These are phyloP conservation scores for Cyanoderma ruficeps DNA, from an alignment of 2,113 vertebrate species.

Conservation along the genomic window DNA sequence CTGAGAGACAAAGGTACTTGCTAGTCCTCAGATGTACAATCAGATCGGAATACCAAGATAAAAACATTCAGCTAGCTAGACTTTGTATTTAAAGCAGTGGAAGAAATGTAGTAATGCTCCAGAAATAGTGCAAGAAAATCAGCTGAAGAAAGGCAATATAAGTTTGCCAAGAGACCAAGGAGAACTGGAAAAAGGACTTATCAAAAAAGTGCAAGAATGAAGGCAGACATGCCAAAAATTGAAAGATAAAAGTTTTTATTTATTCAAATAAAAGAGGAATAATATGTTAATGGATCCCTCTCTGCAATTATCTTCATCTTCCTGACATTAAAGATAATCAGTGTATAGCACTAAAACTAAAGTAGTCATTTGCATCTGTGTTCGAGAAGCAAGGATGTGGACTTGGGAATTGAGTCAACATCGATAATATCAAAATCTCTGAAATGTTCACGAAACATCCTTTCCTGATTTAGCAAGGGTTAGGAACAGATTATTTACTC, in stretches of 20 bases:
- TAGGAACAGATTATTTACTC: not conserved
- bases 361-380: not conserved
- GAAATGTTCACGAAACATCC: not conserved
- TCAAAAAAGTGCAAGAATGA: not conserved
- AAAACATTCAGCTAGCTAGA: not conserved
- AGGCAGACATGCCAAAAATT: not conserved
- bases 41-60: not conserved
- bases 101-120: not conserved
- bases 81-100: not conserved
- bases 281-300: not conserved
- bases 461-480: not conserved
- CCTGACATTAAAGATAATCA: not conserved
- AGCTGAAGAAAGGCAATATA: not conserved
- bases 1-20: not conserved
- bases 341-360: not conserved
- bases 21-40: not conserved
- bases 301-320: not conserved
- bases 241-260: not conserved
- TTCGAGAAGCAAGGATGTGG: not conserved
- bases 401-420: not conserved
- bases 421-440: not conserved
- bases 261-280: not conserved
- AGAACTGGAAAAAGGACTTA: not conserved
- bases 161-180: not conserved
- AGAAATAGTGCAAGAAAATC: not conserved